phyloP scores from a whole-genome alignment of 2,113 vertebrate genomes.

The Trinectes maculatus region DNA sequence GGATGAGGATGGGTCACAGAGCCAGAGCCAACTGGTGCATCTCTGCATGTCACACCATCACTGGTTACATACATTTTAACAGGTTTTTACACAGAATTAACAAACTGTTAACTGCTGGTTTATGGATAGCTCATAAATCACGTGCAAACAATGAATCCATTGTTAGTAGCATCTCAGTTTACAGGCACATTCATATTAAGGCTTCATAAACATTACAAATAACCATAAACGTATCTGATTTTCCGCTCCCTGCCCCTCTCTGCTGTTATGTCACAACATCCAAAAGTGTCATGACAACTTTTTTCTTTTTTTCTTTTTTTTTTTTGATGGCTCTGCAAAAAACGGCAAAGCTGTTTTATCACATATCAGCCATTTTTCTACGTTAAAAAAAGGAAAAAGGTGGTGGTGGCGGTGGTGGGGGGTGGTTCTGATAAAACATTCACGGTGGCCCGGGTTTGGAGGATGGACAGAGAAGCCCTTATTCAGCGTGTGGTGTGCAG shows the following conservation, averaged over 20 bases:
- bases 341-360: constrained; percentile 48
- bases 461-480: constrained; percentile 52
- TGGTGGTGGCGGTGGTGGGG: constrained; percentile 1
- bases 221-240: constrained; percentile 48
- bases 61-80: constrained; percentile 66
- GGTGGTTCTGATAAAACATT: constrained; percentile 56
- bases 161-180: constrained; percentile 66
- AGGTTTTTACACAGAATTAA: constrained; percentile 74
- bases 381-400: constrained; percentile 6
- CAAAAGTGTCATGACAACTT: no score
- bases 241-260: no score
- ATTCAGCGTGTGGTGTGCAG: constrained; percentile 65
- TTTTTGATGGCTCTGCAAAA: constrained; percentile 47
- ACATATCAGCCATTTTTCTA: constrained; percentile 28
- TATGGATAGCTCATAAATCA: constrained; percentile 73
- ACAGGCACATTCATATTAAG: constrained; percentile 71
- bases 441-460: constrained; percentile 48
- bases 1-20: constrained; percentile 56
- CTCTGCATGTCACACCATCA: constrained; percentile 47
- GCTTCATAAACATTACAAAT: constrained; percentile 74
- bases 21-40: constrained; percentile 63
- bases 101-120: constrained; percentile 74
- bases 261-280: constrained; percentile 20
- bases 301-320: no score
- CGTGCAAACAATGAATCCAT: constrained; percentile 67